Evolutionary conservation across 2,797 vertebrate species (phyloP), one percentile per base, ranked within the genome.

Genomic region (Pyrocephalus nanus): DNA sequence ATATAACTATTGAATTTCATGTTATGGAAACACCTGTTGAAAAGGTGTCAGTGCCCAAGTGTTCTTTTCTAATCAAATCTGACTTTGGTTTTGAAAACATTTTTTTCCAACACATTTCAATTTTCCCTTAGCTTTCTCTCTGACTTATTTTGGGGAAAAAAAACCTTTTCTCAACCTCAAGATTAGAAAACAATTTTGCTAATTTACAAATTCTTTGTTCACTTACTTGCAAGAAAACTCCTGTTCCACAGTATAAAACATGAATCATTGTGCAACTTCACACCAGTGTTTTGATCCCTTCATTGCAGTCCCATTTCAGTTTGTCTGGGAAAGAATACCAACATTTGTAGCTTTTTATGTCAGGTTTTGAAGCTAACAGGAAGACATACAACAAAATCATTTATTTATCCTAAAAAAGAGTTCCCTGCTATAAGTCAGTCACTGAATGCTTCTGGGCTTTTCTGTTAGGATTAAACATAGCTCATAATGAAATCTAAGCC

Each of bases 391-490:
- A 91, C 8, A 90, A 86, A 92, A 15, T 85, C 21, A 66, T 36
- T 79, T 80, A 65, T 94, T 88, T 93, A 12, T n/a, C 71, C 15
- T 42, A 65, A 95, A 78, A 93, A 42, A 0, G 15, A 34, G 18
- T 57, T 96, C 55, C n/a, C 42, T 91, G 88, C 69, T 88, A 32
- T 38, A 45, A 82, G 40, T 50, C 51, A 86, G 79, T 96, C 95
- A 88, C 30, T 80, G 43, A 87, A 90, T 66, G 32, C 60, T 86
- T 95, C 60, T 70, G n/a, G 29, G 21, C 23, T 25, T 38, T 93
- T 79, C 86, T 88, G 62, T 69, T 85, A 89, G 86, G 36, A 78
- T 91, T 76, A 90, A 95, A 82, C 36, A 88, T 23, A 92, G 94
- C 65, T 87, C 51, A 32, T 72, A 90, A 71, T 53, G 93, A 91